phyloP scores from a whole-genome alignment of 1,140 invertebrate species.

The Pseudobourletiella spinata region DNA sequence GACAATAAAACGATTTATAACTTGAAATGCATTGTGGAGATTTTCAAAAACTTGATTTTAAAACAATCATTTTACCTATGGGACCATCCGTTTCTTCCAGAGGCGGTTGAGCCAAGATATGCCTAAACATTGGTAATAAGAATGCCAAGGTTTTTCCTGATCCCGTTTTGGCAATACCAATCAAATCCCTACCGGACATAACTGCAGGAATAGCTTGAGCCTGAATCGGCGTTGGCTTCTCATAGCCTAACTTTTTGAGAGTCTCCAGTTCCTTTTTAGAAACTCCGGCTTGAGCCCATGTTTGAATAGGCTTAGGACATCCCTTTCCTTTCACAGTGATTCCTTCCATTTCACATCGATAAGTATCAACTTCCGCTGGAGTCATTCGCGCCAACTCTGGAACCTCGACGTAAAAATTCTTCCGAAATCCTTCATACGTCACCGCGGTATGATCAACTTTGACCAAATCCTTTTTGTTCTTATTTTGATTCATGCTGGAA shows the following conservation, averaged over 20 bases:
- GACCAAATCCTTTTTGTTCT: conserved; percentile 78
- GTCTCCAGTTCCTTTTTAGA: conserved; percentile 93
- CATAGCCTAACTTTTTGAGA: conserved; percentile 84
- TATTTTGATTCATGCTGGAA: conserved; percentile 75
- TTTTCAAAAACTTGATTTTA: background rate
- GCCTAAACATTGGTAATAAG: conserved; percentile 95
- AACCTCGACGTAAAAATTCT: conserved; percentile 55
- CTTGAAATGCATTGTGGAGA: conserved; percentile 1
- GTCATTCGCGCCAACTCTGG: conserved; percentile 85
- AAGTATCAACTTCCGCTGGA: conserved; percentile 72
- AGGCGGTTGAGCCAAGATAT: conserved; percentile 88
- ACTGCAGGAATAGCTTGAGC: conserved; percentile 97
- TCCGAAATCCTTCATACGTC: conserved; percentile 81
- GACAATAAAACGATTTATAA: too few relatives aligned
- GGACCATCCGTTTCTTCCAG: conserved; percentile 94
- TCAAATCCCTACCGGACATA: conserved; percentile 92
- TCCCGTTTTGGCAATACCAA: conserved; percentile 98
- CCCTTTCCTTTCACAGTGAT: conserved; percentile 74
- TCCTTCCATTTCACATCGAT: conserved; percentile 71
- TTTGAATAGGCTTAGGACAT: conserved; percentile 89
- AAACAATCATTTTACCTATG: conserved; percentile 51
- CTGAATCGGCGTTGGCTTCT: conserved; percentile 98
- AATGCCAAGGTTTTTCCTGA: conserved; percentile 99
- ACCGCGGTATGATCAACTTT: conserved; percentile 79
- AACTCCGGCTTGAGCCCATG: conserved; percentile 97